Conservation (phyloP, 2,113 vertebrate species). For the Daphoenositta chrysoptera region DNA sequence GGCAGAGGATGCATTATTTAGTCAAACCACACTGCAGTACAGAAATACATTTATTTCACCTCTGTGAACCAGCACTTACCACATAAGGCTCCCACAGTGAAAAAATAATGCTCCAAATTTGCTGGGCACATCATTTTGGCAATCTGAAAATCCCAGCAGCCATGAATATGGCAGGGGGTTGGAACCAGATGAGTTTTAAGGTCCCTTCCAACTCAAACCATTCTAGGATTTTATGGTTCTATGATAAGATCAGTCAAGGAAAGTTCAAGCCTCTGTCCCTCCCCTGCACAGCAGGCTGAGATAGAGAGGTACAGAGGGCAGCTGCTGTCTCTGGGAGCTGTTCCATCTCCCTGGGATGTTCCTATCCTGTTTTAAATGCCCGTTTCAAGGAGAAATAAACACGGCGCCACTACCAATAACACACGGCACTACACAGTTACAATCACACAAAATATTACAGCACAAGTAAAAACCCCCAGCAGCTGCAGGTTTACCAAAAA, state of each 20-base stretch:
- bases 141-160: background rate
- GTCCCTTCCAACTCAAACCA: background rate
- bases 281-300: background rate
- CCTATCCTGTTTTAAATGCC: background rate
- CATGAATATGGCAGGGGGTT: rapidly evolving
- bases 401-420: rapidly evolving
- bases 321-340: background rate
- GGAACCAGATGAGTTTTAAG: background rate
- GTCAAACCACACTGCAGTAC: rapidly evolving
- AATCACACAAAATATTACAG: background rate
- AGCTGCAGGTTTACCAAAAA: background rate
- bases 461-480: background rate
- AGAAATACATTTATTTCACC: background rate
- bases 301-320: background rate
- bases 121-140: rapidly evolving
- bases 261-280: background rate
- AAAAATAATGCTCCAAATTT: background rate
- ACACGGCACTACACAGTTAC: background rate
- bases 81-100: background rate
- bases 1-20: background rate
- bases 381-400: background rate
- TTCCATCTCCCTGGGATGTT: rapidly evolving
- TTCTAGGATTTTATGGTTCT: background rate
- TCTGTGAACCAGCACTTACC: rapidly evolving
- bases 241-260: background rate